Conservation (phyloP, 2,888 invertebrate species). For the Seira sanloemensis region DNA sequence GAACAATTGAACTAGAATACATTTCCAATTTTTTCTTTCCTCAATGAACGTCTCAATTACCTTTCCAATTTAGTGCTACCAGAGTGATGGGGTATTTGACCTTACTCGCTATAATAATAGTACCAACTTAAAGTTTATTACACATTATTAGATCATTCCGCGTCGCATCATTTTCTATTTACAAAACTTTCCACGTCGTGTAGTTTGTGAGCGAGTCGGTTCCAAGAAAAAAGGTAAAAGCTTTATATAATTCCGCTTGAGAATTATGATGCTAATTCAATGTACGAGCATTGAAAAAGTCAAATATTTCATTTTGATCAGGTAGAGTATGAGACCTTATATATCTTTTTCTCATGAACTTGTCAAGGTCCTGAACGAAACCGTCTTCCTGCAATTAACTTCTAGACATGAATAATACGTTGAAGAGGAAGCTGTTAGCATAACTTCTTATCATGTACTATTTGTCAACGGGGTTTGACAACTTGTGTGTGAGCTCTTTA, state of each 20-base stretch:
- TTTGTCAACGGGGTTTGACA: not conserved
- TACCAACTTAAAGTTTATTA: too few species aligned
- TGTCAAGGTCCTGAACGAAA: constrained; percentile 52
- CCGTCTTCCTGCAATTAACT: not conserved
- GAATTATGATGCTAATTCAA: not conserved
- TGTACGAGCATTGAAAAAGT: not conserved
- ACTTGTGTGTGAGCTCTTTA: not conserved
- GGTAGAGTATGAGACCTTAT: not conserved
- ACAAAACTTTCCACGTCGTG: too few species aligned
- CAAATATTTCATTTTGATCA: not conserved
- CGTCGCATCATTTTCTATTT: not conserved
- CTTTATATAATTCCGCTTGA: not conserved
- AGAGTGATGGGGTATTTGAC: too few species aligned
- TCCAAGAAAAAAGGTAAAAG: not conserved
- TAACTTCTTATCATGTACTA: not conserved
- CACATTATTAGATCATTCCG: too few species aligned
- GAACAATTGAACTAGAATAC: too few species aligned
- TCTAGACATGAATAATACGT: not conserved
- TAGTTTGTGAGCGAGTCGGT: too few species aligned
- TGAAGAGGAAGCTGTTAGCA: not conserved
- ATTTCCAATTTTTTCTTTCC: too few species aligned
- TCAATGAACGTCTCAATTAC: too few species aligned
- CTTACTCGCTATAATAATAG: too few species aligned
- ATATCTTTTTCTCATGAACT: constrained; percentile 41
- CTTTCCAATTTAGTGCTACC: too few species aligned